Base-by-base conservation (phyloP, 2,113 vertebrate species). In the Neopipo cinnamomea region DNA sequence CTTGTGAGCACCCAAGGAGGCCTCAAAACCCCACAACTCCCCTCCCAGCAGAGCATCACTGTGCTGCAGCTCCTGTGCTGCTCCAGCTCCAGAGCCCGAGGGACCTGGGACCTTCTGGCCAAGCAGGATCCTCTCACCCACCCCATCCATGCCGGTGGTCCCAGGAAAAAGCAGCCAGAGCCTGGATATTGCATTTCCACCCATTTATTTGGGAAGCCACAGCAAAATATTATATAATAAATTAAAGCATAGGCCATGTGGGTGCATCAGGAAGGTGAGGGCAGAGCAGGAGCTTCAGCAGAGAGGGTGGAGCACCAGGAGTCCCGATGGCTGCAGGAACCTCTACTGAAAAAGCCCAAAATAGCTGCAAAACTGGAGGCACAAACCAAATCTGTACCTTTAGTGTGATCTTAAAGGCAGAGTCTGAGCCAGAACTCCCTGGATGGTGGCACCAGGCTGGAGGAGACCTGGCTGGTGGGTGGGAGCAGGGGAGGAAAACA, bases 141-240 rank as follows among this genome's bases (percentile, higher is more conserved):
- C 15, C 9, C 47, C 39, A 14, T 41, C 31, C 6, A 1, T 3
- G 18, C 16, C 12, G 19, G 24, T 6, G 33, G 9, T 35, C 33
- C 73, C 77, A 52, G 46, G 14, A 91, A n/a, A 76, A 91, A 94
- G 23, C 44, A 93, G 28, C 33, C 74, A 19, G 82, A 95, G 85
- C 82, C 85, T 4, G 18, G 31, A 39, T 35, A 16, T 46, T 75
- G n/a, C n/a, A 41, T 94, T 93, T 94, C 63, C 67, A 92, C 85
- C 88, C 58, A 4, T 96, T 97, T 97, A 97, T 96, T 97, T 72
- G 82, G 88, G 75, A 92, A 96, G 62, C 28, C 2, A 1, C 82
- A 83, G 17, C 20, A 3, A 90, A 70, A 50, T 18, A n/a, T 85
- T 46, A 9, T 58, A 12, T 46, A 97, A 97, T 97, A 97, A 97